Base-by-base conservation (phyloP, 2,797 vertebrate species). In the Premnoplex brunnescens region DNA sequence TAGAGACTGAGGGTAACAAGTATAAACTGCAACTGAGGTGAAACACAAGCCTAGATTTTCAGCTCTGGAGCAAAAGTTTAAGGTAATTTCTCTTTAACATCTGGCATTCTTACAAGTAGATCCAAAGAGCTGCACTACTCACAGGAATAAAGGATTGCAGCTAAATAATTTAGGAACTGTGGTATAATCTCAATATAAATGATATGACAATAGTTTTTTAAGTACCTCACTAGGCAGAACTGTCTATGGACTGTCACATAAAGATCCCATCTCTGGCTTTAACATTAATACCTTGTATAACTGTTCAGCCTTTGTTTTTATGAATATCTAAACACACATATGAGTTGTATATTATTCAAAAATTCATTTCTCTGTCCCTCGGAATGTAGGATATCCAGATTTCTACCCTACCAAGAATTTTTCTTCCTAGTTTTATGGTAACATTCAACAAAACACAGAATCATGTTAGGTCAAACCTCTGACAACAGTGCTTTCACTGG, bases 401-500 rank as follows among this genome's bases (percentile, higher is more conserved):
- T 58, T 27, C 37, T 89, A 43, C 55, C 64, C 52, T 34, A 74
- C 41, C n/a, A 63, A 78, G 76, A 72, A 52, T 56, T 66, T 92
- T 88, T 85, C 34, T 79, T 77, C 28, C 34, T 49, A 64, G 49
- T 48, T 81, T 94, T 90, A 58, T 43, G 30, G 66, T 76, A 84
- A 63, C 78, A 63, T 77, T 71, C 66, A 91, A 27, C 36, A 86
- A 78, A 90, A 85, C 84, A 75, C 20, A 5, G 93, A 84, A 66
- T 28, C 91, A 30, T 32, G 59, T 92, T 66, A 79, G 75, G 74
- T 93, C 86, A 90, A 91, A 91, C 56, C 28, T 81, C 89, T 94
- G 75, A 97, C 90, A 90, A 89, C 15, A 5, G 30, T 76, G 67
- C 23, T 96, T 95, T 97, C 92, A 97, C 83, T 95, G 87, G 59